phyloP scores from a whole-genome alignment of 2,113 vertebrate species.

The Zootoca vivipara region DNA sequence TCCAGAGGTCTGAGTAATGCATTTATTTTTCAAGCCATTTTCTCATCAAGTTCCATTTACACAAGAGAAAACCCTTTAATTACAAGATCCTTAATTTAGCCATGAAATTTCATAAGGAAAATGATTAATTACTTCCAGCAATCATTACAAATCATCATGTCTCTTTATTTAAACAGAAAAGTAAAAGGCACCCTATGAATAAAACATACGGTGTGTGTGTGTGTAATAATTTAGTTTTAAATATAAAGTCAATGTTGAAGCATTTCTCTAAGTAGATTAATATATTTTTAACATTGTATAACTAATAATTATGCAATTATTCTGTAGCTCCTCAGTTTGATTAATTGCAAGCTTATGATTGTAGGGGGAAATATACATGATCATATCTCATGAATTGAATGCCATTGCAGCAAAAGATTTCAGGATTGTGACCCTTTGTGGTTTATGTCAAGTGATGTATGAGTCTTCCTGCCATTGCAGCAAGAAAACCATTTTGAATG shows the following conservation, averaged over 20 bases:
- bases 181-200: conserved; percentile 60
- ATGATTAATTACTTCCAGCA: conserved; percentile 74
- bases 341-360: conserved; percentile 3
- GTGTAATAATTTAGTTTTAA: conserved; percentile 43
- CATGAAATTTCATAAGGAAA: conserved; percentile 69
- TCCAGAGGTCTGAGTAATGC: conserved; percentile 45
- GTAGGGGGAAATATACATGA: background rate
- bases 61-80: conserved; percentile 70
- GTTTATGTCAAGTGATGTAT: background rate
- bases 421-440: background rate
- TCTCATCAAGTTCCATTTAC: conserved; percentile 63
- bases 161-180: conserved; percentile 70
- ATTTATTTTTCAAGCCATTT: conserved; percentile 45
- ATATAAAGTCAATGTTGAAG: conserved; percentile 55
- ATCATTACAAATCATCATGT: conserved; percentile 72
- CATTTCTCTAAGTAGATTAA: conserved; percentile 46
- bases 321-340: conserved; percentile 10
- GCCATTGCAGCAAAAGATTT: background rate
- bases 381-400: background rate
- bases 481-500: background rate
- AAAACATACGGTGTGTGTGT: conserved; percentile 64
- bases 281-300: conserved; percentile 39
- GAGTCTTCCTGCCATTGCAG: background rate
- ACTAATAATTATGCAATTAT: conserved; percentile 52
- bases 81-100: conserved; percentile 69